Evolutionary conservation across 2,888 invertebrate species (phyloP).

Genomic region (Oxycera nigricornis): DNA sequence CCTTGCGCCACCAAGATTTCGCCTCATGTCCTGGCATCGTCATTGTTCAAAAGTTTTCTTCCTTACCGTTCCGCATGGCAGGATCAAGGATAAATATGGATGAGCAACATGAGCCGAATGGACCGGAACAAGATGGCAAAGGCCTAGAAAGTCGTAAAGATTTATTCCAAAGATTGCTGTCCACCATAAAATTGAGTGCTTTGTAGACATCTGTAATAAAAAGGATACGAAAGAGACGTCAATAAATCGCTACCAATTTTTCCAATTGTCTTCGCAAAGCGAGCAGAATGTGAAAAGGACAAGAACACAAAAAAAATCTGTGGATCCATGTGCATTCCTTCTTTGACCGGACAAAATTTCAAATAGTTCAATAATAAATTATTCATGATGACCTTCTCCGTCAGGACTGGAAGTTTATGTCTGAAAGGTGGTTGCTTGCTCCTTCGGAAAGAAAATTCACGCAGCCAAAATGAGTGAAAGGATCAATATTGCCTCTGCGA

Average conservation of each 20-base stretch:
- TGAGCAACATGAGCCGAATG: slow-evolving; percentile 33
- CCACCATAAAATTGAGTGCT: slow-evolving; percentile 42
- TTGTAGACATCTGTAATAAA: slow-evolving; percentile 31
- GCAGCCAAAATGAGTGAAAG: background rate
- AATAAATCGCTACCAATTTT: slow-evolving; percentile 16
- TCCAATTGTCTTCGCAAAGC: slow-evolving; percentile 1
- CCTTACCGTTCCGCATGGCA: slow-evolving; percentile 15
- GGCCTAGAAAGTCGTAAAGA: slow-evolving; percentile 40
- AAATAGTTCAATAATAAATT: background rate
- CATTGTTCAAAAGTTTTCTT: slow-evolving; percentile 11
- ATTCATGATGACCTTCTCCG: background rate
- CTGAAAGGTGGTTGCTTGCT: too few species aligned
- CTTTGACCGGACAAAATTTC: background rate
- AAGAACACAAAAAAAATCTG: background rate
- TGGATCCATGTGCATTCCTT: background rate
- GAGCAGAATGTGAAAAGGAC: background rate
- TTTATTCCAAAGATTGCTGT: slow-evolving; percentile 30
- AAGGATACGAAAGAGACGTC: slow-evolving; percentile 19
- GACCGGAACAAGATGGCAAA: slow-evolving; percentile 42
- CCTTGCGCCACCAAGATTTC: background rate
- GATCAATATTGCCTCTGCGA: background rate
- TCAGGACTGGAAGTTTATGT: background rate
- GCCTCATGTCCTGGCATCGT: background rate
- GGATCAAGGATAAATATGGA: slow-evolving; percentile 37
- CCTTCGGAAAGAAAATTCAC: background rate